A percentile compares a stretch with the other conserved stretches of the same genome.
Conservation (phyloP, 2,113 vertebrate species). For the Mormoops blainvillei region DNA sequence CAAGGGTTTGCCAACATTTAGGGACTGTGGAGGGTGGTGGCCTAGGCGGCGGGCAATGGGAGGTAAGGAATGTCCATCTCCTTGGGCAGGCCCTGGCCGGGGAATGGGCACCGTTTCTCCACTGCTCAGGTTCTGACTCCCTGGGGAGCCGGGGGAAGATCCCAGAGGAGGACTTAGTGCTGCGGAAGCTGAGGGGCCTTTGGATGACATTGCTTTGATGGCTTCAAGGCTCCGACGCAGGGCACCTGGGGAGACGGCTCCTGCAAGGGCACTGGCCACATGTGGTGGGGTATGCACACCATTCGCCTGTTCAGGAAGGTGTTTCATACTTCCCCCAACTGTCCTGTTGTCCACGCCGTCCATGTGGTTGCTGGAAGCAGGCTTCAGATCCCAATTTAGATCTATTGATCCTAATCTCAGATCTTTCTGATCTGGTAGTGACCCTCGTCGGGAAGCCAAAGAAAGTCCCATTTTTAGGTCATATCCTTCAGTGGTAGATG, state of each 20-base stretch:
- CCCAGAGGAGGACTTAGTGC: conserved; percentile 80
- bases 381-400: conserved; percentile 87
- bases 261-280: conserved; percentile 80
- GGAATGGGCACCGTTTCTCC: conserved; percentile 73
- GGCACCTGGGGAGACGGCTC: conserved; percentile 90
- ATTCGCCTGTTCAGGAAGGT: conserved; percentile 87
- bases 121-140: conserved; percentile 79
- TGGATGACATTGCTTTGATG: conserved; percentile 87
- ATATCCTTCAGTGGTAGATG: conserved; percentile 75
- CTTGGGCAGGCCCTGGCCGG: conserved; percentile 75
- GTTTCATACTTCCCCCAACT: conserved; percentile 44
- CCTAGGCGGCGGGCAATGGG: conserved; percentile 94
- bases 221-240: conserved; percentile 92
- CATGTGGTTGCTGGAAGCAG: conserved; percentile 66
- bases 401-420: conserved; percentile 82
- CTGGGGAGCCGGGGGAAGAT: conserved; percentile 77
- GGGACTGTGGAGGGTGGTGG: conserved; percentile 96
- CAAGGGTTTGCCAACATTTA: conserved; percentile 96
- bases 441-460: conserved; percentile 72
- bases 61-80: conserved; percentile 90
- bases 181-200: conserved; percentile 67
- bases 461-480: conserved; percentile 76
- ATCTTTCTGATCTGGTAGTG: conserved; percentile 82
- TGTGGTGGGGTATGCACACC: conserved; percentile 90
- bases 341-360: conserved; percentile 77